Percentiles rank a stretch among this genome's conserved stretches.
Conservation (phyloP, 2,888 invertebrate species). For the Lomographa bimaculata region DNA sequence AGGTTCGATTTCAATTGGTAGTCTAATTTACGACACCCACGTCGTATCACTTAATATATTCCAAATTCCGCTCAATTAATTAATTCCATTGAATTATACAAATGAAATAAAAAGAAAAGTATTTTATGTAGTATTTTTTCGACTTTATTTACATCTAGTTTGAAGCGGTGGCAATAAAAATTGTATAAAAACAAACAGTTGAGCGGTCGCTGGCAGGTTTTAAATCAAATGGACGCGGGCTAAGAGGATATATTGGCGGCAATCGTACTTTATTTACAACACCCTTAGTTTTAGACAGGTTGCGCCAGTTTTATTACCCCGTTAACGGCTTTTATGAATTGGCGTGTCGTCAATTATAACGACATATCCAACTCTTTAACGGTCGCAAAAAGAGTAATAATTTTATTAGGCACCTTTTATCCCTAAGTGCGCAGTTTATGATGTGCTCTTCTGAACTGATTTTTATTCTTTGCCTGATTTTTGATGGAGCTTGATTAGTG, state of each 20-base stretch:
- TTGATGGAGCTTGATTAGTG: slow-evolving; percentile 33
- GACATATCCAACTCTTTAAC: slow-evolving; percentile 50
- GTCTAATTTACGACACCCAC: slow-evolving; percentile 18
- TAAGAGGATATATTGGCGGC: slow-evolving; percentile 56
- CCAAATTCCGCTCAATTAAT: slow-evolving; percentile 21
- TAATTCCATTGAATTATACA: slow-evolving; percentile 8
- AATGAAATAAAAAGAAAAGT: slow-evolving; percentile 3
- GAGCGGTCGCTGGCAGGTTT: slow-evolving; percentile 19
- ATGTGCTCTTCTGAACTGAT: slow-evolving; percentile 20
- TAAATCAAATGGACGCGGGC: slow-evolving; percentile 28
- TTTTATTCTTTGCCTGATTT: slow-evolving; percentile 32
- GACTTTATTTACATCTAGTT: slow-evolving; percentile 22
- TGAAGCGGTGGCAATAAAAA: slow-evolving; percentile 28
- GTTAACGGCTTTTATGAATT: slow-evolving; percentile 47
- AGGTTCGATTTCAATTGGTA: slow-evolving; percentile 10
- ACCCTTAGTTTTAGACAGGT: slow-evolving; percentile 41
- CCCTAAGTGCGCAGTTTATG: slow-evolving; percentile 18
- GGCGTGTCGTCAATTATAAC: slow-evolving; percentile 57
- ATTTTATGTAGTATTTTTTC: slow-evolving; percentile 2
- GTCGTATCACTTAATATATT: slow-evolving; percentile 9
- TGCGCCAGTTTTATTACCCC: slow-evolving; percentile 45
- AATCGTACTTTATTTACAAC: slow-evolving; percentile 59
- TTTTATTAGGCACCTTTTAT: slow-evolving; percentile 31
- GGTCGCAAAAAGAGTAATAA: slow-evolving; percentile 45
- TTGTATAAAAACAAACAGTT: slow-evolving; percentile 32